Conservation (phyloP, 2,888 invertebrate genomes). For the Drosophila picticornis region DNA sequence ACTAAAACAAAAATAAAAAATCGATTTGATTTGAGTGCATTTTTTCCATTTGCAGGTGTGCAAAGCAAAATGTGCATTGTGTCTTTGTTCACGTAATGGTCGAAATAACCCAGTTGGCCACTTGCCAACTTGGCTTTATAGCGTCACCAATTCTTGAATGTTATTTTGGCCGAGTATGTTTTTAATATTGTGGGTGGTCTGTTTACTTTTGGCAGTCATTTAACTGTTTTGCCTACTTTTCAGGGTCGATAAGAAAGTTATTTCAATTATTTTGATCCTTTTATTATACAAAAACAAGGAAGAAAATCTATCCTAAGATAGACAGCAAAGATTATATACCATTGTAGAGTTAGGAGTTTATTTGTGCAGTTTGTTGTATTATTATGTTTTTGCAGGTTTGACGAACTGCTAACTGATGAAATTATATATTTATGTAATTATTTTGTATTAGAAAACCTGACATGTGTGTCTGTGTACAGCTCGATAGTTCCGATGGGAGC, state of each 20-base stretch:
- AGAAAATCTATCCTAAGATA: neutral
- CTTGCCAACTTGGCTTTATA: conserved; percentile 47
- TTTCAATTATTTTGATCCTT: neutral
- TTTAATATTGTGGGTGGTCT: conserved; percentile 4
- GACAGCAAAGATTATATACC: neutral
- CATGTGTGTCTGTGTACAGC: neutral
- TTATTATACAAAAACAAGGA: neutral
- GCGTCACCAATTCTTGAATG: conserved; percentile 2
- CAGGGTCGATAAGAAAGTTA: conserved; percentile 46
- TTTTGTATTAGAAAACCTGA: neutral
- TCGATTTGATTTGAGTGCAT: conserved; percentile 61
- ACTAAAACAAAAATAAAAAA: conserved; percentile 44
- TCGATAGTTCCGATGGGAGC: neutral
- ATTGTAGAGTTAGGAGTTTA: neutral
- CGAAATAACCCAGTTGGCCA: conserved; percentile 64
- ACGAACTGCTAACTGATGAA: neutral
- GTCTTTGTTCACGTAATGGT: conserved; percentile 51
- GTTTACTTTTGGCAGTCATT: conserved; percentile 22
- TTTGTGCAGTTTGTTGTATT: neutral
- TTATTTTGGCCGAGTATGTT: neutral
- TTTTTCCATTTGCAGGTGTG: conserved; percentile 26
- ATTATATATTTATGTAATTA: neutral
- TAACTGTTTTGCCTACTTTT: conserved; percentile 56
- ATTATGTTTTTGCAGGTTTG: neutral
- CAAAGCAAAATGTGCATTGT: conserved; percentile 20